Percentiles rank a stretch among this genome's conserved stretches.
Evolutionary conservation across 2,888 invertebrate species (phyloP).

Genomic region (Salpingus planirostris): DNA sequence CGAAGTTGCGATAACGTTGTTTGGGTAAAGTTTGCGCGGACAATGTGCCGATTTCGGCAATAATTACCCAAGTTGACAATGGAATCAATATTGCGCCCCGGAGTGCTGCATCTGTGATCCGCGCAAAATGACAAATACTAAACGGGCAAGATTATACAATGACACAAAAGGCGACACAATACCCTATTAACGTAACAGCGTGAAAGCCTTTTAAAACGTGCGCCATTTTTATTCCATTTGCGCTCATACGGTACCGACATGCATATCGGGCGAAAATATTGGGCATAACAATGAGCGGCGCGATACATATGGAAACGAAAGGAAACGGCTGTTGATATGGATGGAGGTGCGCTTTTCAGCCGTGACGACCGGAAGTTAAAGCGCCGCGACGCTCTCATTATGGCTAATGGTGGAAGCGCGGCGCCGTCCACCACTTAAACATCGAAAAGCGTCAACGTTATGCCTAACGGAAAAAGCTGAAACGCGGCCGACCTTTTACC

Average conservation of each 20-base stretch:
- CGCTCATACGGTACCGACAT: background rate
- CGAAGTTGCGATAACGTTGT: background rate
- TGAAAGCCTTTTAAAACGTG: slow-evolving; percentile 8
- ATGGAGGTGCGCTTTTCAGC: slow-evolving; percentile 31
- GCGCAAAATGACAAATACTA: slow-evolving; percentile 3
- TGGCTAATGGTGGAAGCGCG: slow-evolving; percentile 24
- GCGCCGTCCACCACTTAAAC: slow-evolving; percentile 18
- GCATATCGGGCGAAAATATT: slow-evolving; percentile 14
- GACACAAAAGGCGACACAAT: slow-evolving; percentile 7
- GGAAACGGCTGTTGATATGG: slow-evolving; percentile 27
- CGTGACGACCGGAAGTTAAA: slow-evolving; percentile 30
- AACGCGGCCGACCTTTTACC: too few species aligned
- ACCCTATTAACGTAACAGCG: slow-evolving; percentile 12
- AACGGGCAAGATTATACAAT: slow-evolving; percentile 2
- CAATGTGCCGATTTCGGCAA: too few species aligned
- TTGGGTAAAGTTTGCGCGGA: too few species aligned
- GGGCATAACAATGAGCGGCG: slow-evolving; percentile 20
- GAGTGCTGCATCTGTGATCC: too few species aligned
- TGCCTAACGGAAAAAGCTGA: too few species aligned
- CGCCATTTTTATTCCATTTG: slow-evolving; percentile 15
- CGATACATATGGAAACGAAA: slow-evolving; percentile 28
- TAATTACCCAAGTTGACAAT: too few species aligned
- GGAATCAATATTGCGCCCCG: background rate
- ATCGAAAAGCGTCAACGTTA: too few species aligned
- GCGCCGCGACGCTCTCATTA: slow-evolving; percentile 28